phyloP scores from a whole-genome alignment of 2,888 invertebrate genomes.

The Psococerastis gibbosa region DNA sequence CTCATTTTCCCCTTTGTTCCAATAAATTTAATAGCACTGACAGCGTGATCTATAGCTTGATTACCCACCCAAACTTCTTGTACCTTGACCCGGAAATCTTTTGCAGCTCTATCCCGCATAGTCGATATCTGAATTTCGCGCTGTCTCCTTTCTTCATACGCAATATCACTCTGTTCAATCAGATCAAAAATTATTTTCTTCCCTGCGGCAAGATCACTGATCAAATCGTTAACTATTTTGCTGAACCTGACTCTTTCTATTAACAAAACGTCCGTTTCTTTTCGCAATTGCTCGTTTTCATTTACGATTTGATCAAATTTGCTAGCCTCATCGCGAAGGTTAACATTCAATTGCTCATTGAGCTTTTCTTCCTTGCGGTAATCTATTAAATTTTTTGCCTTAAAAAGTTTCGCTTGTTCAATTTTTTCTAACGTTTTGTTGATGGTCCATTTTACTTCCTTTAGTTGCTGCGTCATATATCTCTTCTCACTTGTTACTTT shows the following conservation, averaged over 20 bases:
- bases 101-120: neutral
- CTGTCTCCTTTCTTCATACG: conserved; percentile 3
- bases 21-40: neutral
- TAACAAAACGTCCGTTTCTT: conserved; percentile 1
- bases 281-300: conserved; percentile 1
- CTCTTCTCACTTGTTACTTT: neutral
- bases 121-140: neutral
- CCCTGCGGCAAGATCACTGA: neutral
- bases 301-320: neutral
- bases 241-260: neutral
- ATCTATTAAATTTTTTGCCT: neutral
- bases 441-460: neutral
- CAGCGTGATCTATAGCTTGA: neutral
- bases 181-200: conserved; percentile 4
- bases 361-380: neutral
- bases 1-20: neutral
- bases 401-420: neutral
- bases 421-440: no score
- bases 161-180: conserved; percentile 4
- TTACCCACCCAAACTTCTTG: neutral
- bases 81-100: neutral
- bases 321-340: neutral
- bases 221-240: neutral
- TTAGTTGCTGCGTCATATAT: neutral
- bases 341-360: neutral